Conservation (phyloP, 2,888 invertebrate species). For the Dryobota labecula region DNA sequence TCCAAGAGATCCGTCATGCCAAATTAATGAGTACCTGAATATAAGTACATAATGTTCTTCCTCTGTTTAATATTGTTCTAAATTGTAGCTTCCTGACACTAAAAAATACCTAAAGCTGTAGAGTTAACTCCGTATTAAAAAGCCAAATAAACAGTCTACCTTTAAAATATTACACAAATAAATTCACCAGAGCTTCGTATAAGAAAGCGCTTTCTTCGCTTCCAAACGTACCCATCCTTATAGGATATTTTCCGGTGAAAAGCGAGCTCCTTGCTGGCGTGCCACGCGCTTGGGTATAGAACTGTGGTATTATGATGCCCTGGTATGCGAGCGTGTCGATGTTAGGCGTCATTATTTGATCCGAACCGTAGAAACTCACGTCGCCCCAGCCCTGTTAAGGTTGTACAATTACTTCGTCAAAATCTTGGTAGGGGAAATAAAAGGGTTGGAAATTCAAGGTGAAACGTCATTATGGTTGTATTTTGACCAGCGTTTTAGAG, state of each 20-base stretch:
- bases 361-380: slow-evolving; percentile 95
- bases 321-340: slow-evolving; percentile 95
- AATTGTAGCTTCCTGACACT: not conserved
- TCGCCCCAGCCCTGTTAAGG: slow-evolving; percentile 96
- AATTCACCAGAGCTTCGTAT: slow-evolving; percentile 41
- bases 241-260: slow-evolving; percentile 95
- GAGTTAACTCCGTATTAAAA: slow-evolving; percentile 29
- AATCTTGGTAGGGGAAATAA: slow-evolving; percentile 25
- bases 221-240: slow-evolving; percentile 91
- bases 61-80: not conserved
- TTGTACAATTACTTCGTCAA: slow-evolving; percentile 10
- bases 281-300: slow-evolving; percentile 94
- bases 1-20: not conserved
- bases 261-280: slow-evolving; percentile 94
- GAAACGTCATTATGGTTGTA: not conserved
- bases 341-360: slow-evolving; percentile 96
- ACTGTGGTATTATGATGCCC: slow-evolving; percentile 94
- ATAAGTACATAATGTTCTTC: not conserved
- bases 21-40: not conserved
- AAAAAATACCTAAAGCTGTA: slow-evolving; percentile 1
- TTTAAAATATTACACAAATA: slow-evolving; percentile 54
- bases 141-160: slow-evolving; percentile 48
- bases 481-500: slow-evolving; percentile 2
- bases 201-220: slow-evolving; percentile 57
- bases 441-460: slow-evolving; percentile 5